Conservation (phyloP, 1,140 invertebrate species). For the Campoletis sonorensis region DNA sequence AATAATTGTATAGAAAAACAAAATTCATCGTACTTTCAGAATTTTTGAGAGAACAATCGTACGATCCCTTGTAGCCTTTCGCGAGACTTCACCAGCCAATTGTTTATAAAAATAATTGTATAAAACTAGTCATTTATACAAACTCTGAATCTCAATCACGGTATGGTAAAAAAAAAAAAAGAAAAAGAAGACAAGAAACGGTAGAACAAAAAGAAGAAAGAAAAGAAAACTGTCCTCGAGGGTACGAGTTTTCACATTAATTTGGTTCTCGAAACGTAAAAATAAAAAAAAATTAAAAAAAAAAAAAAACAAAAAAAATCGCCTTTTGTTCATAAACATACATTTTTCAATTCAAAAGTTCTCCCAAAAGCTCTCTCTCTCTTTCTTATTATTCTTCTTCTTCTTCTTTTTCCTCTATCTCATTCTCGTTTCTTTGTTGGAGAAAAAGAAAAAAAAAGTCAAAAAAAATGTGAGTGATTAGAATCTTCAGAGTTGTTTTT, state of each 20-base stretch:
- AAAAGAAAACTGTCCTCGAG: too few species aligned
- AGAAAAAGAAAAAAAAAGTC: too few species aligned
- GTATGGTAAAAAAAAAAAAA: slow-evolving; percentile 61
- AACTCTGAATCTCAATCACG: slow-evolving; percentile 74
- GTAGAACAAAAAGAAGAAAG: too few species aligned
- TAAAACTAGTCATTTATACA: slow-evolving; percentile 77
- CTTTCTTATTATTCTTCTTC: too few species aligned
- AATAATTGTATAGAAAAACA: too few species aligned
- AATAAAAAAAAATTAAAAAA: too few species aligned
- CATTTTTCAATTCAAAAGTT: too few species aligned
- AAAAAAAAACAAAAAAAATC: too few species aligned
- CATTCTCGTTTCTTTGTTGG: slow-evolving; percentile 45
- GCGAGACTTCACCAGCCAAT: slow-evolving; percentile 69
- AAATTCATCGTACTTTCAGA: not conserved
- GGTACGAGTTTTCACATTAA: too few species aligned
- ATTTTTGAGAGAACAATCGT: not conserved
- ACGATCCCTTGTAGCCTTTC: slow-evolving; percentile 36
- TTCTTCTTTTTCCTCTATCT: slow-evolving; percentile 31
- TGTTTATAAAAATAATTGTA: slow-evolving; percentile 78
- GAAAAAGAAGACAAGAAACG: slow-evolving; percentile 45
- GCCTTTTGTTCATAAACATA: too few species aligned
- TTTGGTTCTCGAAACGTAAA: too few species aligned
- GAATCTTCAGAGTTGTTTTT: slow-evolving; percentile 73
- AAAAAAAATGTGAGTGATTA: slow-evolving; percentile 61
- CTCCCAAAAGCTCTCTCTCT: too few species aligned